Conservation (phyloP, 2,797 vertebrate genomes). For the Triplophysa yarkandensis region DNA sequence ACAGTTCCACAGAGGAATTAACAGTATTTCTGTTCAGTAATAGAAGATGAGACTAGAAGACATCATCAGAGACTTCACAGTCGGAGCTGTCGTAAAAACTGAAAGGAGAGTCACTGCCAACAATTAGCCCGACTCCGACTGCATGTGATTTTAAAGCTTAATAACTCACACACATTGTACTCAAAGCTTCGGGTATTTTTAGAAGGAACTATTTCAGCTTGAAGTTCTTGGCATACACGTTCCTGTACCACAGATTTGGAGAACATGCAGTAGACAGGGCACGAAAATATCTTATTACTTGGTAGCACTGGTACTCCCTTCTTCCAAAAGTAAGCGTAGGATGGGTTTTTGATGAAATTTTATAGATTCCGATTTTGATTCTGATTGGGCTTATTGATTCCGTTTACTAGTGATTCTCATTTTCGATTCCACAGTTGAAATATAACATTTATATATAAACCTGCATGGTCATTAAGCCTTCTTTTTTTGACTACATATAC, state of each 20-base stretch:
- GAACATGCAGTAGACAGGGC: not conserved
- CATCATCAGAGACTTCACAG: constrained; percentile 38
- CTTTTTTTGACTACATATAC: too few species aligned
- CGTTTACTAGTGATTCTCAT: too few species aligned
- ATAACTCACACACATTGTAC: constrained; percentile 40
- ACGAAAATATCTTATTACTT: too few species aligned
- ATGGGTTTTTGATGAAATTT: too few species aligned
- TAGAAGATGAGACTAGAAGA: constrained; percentile 7
- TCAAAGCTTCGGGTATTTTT: constrained; percentile 31
- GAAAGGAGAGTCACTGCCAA: constrained; percentile 28
- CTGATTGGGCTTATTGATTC: too few species aligned
- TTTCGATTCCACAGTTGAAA: too few species aligned
- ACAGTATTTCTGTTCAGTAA: not conserved
- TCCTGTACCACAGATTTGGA: not conserved
- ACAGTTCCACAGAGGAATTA: not conserved
- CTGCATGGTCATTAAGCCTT: too few species aligned
- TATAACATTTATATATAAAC: too few species aligned
- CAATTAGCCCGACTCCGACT: constrained; percentile 3
- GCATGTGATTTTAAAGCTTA: constrained; percentile 37
- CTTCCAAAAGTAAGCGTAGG: too few species aligned
- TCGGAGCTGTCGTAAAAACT: constrained; percentile 34
- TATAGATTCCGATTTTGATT: too few species aligned
- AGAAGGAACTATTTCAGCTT: not conserved
- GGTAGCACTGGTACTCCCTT: too few species aligned
- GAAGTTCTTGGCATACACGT: not conserved